Evolutionary conservation across 2,888 invertebrate genomes (phyloP), one percentile per base, ranked within the genome.

Genomic region (Clusia tigrina): DNA sequence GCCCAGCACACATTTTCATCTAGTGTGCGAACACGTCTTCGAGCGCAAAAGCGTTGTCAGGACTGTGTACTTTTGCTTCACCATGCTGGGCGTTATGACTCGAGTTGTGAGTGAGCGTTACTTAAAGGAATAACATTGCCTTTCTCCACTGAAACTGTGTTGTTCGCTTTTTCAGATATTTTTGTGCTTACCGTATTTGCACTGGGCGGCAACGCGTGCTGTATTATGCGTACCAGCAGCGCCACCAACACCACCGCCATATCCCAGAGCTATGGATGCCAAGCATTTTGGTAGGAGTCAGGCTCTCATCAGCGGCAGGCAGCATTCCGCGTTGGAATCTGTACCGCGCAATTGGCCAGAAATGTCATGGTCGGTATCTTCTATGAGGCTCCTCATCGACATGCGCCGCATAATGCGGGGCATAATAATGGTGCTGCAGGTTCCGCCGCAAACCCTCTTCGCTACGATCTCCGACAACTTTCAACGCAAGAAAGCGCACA

Each of bases 371-470:
- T 12, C 32, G 6, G 32, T 32, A 12, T n/a, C n/a, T n/a, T n/a
- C n/a, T n/a, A n/a, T n/a, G n/a, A 58, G 65, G 3, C 54, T 67
- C 18, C 52, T 69, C 1, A 46, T 37, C 3, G 60, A 69, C 17
- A 25, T 65, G 1, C 64, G 65, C 2, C 61, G 62, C 0, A 25
- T 72, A 3, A 32, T 67, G 3, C 15, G 58, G 0, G 57, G 58
- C 1, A 46, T 74, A 1, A 60, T 64, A 2, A 54, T 66, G 1
- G 46, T 68, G 22, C 17, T 69, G 22, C 69, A 67, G 18, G 20
- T 67, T 23, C 66, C 67, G 1, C 18, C 62, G 9, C 23, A 51
- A n/a, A 59, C 52, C 17, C 56, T 70, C 22, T 63, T 66, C 61
- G 64, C 52, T 58, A 60, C 59, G 6, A 17, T 66, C 10, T 52